phyloP scores from a whole-genome alignment of 1,140 invertebrate genomes.

The Procambarus virginalis region DNA sequence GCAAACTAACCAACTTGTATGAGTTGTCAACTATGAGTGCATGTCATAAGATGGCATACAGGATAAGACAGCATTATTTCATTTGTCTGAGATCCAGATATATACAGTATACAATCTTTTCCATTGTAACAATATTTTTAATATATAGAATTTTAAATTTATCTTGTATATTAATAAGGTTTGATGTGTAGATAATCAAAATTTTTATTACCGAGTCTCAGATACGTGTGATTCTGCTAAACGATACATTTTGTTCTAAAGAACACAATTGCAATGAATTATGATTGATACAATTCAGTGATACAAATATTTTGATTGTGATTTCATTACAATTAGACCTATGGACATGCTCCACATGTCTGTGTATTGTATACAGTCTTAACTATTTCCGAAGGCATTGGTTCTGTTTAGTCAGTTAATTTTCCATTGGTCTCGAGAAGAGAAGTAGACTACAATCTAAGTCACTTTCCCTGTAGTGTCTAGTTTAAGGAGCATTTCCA shows the following conservation, averaged over 20 bases:
- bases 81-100: background rate
- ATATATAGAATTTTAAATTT: background rate
- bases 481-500: conserved; percentile 62
- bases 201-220: background rate
- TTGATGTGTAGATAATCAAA: conserved; percentile 1
- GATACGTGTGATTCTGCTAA: background rate
- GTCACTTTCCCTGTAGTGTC: conserved; percentile 65
- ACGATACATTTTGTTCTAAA: background rate
- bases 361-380: background rate
- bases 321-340: background rate
- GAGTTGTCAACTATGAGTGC: too few relatives aligned
- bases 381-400: background rate
- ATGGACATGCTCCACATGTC: background rate
- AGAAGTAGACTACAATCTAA: conserved; percentile 64
- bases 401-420: background rate
- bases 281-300: background rate
- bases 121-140: background rate
- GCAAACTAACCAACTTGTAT: background rate
- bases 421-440: background rate
- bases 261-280: conserved; percentile 2
- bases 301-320: background rate
- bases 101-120: background rate
- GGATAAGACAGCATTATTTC: background rate
- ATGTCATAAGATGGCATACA: background rate
- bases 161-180: background rate